These are phyloP conservation scores for Cinclus cinclus DNA, from an alignment of 2,113 vertebrate genomes.

Conservation along the genomic window DNA sequence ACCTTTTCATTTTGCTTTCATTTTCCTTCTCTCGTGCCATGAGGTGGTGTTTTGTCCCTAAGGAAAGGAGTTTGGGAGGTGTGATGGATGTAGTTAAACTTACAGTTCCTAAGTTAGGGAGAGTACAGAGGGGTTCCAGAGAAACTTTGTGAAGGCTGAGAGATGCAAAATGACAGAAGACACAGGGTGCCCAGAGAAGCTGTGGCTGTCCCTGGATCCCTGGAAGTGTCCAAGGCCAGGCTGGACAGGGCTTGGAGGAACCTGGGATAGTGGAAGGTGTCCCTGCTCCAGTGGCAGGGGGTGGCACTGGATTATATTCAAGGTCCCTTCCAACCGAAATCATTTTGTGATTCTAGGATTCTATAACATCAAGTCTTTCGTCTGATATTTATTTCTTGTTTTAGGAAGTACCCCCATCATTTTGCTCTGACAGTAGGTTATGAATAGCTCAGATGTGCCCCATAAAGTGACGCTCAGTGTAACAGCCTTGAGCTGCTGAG, in stretches of 20 bases:
- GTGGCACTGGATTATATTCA: background rate
- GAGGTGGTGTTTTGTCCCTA: background rate
- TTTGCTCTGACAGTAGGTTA: background rate
- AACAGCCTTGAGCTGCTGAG: background rate
- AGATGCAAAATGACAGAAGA: background rate
- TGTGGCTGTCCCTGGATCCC: background rate
- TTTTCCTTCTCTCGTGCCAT: background rate
- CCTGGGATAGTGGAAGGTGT: background rate
- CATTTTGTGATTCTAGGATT: background rate
- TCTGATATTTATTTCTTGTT: background rate
- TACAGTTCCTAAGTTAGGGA: background rate
- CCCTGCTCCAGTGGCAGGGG: background rate
- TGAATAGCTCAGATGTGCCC: no score
- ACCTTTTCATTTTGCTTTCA: background rate
- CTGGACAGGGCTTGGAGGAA: fast-evolving
- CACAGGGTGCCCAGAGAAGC: background rate
- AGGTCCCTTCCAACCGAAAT: background rate
- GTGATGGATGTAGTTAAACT: background rate
- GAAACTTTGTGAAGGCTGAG: background rate
- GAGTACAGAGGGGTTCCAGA: background rate
- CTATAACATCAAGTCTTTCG: background rate
- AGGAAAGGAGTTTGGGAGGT: background rate
- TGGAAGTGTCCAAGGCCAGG: background rate
- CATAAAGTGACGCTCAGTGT: fast-evolving
- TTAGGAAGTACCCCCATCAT: background rate